A percentile compares a stretch with the other conserved stretches of the same genome.
Evolutionary conservation across 1,140 invertebrate species (phyloP).

Genomic region (Caenorhabditis remanei): DNA sequence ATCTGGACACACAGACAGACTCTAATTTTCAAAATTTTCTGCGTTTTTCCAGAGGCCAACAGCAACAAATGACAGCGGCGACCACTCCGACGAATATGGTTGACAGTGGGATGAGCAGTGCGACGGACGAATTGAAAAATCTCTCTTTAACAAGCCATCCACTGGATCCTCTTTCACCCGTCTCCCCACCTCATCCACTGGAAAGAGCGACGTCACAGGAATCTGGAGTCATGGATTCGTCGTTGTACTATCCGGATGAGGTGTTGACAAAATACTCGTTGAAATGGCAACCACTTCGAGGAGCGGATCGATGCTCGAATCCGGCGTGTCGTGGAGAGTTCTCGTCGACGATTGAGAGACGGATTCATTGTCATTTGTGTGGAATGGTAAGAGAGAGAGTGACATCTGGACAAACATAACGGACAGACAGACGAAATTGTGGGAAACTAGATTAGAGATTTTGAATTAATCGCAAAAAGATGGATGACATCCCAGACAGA

Average conservation of each 20-base stretch:
- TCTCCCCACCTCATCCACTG: neutral
- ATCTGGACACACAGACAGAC: neutral
- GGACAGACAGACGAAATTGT: neutral
- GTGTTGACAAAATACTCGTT: conserved; percentile 47
- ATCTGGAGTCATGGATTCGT: conserved; percentile 27
- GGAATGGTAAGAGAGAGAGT: conserved; percentile 59
- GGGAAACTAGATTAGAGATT: no score
- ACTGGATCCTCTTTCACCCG: conserved; percentile 12
- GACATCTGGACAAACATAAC: neutral
- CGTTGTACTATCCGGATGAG: conserved; percentile 60
- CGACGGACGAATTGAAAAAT: conserved; percentile 45
- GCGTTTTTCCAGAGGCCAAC: neutral
- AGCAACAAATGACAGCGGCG: conserved; percentile 2
- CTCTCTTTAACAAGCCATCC: conserved; percentile 32
- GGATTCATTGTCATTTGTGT: conserved; percentile 68
- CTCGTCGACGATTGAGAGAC: conserved; percentile 55
- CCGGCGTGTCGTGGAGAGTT: conserved; percentile 63
- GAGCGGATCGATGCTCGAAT: conserved; percentile 61
- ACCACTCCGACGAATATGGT: conserved; percentile 47
- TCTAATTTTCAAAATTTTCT: neutral
- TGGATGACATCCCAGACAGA: no score
- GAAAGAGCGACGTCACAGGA: conserved; percentile 10
- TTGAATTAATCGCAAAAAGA: no score
- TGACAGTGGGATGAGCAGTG: conserved; percentile 64
- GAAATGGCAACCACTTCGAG: conserved; percentile 66